phyloP scores from a whole-genome alignment of 2,888 invertebrate species.

The Melipona bicolor region DNA sequence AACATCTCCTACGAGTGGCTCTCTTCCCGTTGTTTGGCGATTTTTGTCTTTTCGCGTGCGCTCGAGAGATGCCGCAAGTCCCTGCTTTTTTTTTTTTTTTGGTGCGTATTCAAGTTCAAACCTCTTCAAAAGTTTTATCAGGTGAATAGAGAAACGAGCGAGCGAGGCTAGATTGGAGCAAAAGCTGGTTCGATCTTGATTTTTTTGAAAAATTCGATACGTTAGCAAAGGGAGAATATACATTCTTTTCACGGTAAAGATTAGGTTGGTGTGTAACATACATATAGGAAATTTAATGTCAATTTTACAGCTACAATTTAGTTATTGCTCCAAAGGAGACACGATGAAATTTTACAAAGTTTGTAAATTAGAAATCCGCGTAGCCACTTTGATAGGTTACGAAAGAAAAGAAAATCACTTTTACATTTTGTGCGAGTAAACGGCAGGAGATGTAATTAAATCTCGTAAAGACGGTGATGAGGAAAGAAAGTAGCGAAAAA shows the following conservation, averaged over 20 bases:
- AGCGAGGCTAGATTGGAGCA: neutral
- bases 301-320: constrained; percentile 13
- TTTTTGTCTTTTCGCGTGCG: constrained; percentile 12
- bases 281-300: constrained; percentile 24
- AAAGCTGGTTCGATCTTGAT: neutral
- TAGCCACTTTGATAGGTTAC: no score
- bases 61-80: constrained; percentile 21
- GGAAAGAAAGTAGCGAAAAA: neutral
- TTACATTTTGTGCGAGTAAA: neutral
- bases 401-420: neutral
- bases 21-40: constrained; percentile 39
- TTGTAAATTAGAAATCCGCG: constrained; percentile 15
- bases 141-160: neutral
- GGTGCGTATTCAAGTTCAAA: constrained; percentile 26
- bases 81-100: constrained; percentile 11
- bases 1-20: constrained; percentile 30
- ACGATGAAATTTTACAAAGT: constrained; percentile 19
- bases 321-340: constrained; percentile 6
- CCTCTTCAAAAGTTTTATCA: neutral
- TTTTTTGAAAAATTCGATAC: neutral
- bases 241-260: neutral
- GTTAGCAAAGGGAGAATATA: neutral
- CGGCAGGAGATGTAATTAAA: neutral
- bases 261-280: constrained; percentile 7
- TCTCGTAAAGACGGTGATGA: neutral